Evolutionary conservation across 1,140 invertebrate genomes (phyloP).

Genomic region (Brachionus sp.): DNA sequence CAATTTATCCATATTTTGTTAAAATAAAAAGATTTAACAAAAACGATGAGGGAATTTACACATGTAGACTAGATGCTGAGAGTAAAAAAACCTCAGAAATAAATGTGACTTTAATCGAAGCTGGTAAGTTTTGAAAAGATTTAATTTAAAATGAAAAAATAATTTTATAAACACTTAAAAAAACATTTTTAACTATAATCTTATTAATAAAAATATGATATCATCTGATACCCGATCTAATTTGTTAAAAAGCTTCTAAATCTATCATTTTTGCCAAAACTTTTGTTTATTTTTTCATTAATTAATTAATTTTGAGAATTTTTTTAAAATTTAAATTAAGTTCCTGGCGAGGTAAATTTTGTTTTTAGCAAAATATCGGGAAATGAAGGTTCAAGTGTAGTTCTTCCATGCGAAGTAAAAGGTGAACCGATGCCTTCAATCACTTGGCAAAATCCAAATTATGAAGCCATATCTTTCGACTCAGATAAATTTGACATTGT

Average conservation of each 20-base stretch:
- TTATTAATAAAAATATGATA: too few relatives aligned
- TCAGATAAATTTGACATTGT: conserved; percentile 17
- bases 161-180: too few relatives aligned
- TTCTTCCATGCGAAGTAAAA: not conserved
- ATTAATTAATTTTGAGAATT: too few relatives aligned
- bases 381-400: not conserved
- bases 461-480: not conserved
- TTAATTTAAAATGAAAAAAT: too few relatives aligned
- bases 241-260: too few relatives aligned
- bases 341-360: conserved; percentile 21
- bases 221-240: too few relatives aligned
- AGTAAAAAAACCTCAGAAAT: not conserved
- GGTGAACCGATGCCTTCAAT: not conserved
- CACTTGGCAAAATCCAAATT: conserved; percentile 5
- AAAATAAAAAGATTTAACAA: conserved; percentile 9
- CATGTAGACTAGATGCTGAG: not conserved
- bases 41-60: not conserved
- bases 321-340: too few relatives aligned
- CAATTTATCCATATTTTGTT: not conserved
- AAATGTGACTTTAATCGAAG: conserved; percentile 19
- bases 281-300: too few relatives aligned
- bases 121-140: too few relatives aligned
- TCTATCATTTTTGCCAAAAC: too few relatives aligned
- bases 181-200: too few relatives aligned
- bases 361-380: not conserved